Base-by-base conservation (phyloP, 1,140 invertebrate genomes). In the Diprion similis region DNA sequence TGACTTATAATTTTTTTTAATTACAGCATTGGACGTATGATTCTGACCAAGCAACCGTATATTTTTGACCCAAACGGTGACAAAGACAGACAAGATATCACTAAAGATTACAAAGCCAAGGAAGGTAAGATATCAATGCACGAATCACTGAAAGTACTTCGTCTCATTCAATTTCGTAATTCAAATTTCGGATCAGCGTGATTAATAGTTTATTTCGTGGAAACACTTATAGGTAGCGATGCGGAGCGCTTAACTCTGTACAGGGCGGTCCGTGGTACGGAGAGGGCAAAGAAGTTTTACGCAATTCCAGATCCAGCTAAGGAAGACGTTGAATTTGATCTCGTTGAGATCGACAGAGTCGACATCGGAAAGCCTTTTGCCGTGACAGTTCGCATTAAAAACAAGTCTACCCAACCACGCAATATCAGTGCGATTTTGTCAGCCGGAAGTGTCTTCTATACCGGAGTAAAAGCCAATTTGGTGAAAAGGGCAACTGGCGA, bases 41-140 rank as follows among this genome's bases (percentile, higher is more conserved):
- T 96, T 75, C 89, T 95, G 3, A 96, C 95, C 0, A 96, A 96
- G 87, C 90, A 90, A 74, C 91, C 92, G 0, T 94, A 90, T 78
- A 87, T 92, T 10, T 93, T 91, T 78, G 93, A 94, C 84, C 91
- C 92, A 0, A 89, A 90, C 66, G 92, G 92, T 0, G 92, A 94
- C 65, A 88, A 86, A 37, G 93, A 94, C 79, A 85, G 90, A 18
- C 89, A 94, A 80, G 93, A 95, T 77, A 92, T 96, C 73, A 94
- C 92, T 1, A 73, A 82, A 1, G 80, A 89, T 37, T 97, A 97
- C 85, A 97, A 97, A 87, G 88, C 91, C 47, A 86, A 89, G 69
- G 94, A 96, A 89, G 94, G 91, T 92, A 81, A 78, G 76, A 59
- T 75, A 51, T 13, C 4, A 6, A 37, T 37, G 24, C 6, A 0